phyloP scores from a whole-genome alignment of 1,140 invertebrate species.

The Hesperophylax magnus region DNA sequence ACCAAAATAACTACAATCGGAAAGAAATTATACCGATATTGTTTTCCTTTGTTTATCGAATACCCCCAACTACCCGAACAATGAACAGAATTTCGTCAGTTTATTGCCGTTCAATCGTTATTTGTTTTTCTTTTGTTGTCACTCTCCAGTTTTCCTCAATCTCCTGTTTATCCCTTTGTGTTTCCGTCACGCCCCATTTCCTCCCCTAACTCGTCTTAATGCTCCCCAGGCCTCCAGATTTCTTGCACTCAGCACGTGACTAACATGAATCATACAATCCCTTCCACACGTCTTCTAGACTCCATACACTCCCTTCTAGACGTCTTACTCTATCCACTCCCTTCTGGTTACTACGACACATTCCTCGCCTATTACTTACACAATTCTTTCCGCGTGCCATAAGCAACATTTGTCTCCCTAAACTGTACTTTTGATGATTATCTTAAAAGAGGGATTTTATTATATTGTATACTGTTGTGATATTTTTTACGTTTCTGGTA shows the following conservation, averaged over 20 bases:
- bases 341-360: too few relatives aligned
- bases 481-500: too few relatives aligned
- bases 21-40: too few relatives aligned
- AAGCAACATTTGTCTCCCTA: neutral
- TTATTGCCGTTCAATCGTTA: too few relatives aligned
- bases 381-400: neutral
- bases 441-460: neutral
- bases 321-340: too few relatives aligned
- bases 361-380: slow-evolving; percentile 1
- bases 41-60: too few relatives aligned
- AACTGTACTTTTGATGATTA: neutral
- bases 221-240: slow-evolving; percentile 16
- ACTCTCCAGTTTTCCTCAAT: neutral
- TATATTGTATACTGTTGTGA: too few relatives aligned
- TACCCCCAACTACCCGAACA: too few relatives aligned
- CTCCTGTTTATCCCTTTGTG: slow-evolving; percentile 13
- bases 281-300: neutral
- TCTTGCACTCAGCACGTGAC: slow-evolving; percentile 28
- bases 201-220: neutral
- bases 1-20: too few relatives aligned
- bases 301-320: neutral
- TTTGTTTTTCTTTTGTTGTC: slow-evolving; percentile 1
- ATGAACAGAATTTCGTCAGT: too few relatives aligned
- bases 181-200: slow-evolving; percentile 20
- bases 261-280: slow-evolving; percentile 30